Evolutionary conservation across 1,140 invertebrate species (phyloP).

Genomic region (Diabrotica virgifera): DNA sequence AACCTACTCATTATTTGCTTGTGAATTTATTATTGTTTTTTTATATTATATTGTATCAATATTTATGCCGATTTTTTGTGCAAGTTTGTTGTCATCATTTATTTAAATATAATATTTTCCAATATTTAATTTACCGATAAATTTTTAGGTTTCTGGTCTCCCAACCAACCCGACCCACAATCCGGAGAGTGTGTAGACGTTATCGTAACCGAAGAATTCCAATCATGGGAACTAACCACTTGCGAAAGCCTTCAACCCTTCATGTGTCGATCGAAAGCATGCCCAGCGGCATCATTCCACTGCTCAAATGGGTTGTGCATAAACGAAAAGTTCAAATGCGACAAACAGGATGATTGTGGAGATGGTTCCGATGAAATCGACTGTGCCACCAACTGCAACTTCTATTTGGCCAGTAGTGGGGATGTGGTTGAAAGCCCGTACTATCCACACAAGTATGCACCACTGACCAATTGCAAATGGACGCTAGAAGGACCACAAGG

Average conservation of each 20-base stretch:
- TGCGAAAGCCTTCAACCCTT: slow-evolving; percentile 93
- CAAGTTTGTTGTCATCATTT: too few relatives aligned
- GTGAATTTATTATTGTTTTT: too few relatives aligned
- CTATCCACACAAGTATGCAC: slow-evolving; percentile 88
- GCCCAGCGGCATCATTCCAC: slow-evolving; percentile 85
- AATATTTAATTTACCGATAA: neutral
- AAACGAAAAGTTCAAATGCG: slow-evolving; percentile 84
- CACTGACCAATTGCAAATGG: slow-evolving; percentile 93
- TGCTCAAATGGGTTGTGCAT: slow-evolving; percentile 91
- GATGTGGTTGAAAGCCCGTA: slow-evolving; percentile 93
- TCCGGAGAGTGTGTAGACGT: slow-evolving; percentile 86
- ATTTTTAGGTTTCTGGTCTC: slow-evolving; percentile 76
- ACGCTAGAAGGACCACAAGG: slow-evolving; percentile 91
- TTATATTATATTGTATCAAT: too few relatives aligned
- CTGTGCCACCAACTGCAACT: slow-evolving; percentile 84
- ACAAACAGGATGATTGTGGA: slow-evolving; percentile 90
- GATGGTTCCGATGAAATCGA: slow-evolving; percentile 90
- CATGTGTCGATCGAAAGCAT: slow-evolving; percentile 89
- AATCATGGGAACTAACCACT: slow-evolving; percentile 90
- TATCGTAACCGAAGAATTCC: slow-evolving; percentile 67
- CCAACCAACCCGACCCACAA: slow-evolving; percentile 80
- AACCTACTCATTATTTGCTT: too few relatives aligned
- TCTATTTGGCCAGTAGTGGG: slow-evolving; percentile 89
- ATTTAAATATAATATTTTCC: neutral
- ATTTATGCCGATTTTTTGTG: too few relatives aligned